These are phyloP conservation scores for Empidonax alnorum DNA, from an alignment of 2,113 vertebrate species.

Conservation along the genomic window DNA sequence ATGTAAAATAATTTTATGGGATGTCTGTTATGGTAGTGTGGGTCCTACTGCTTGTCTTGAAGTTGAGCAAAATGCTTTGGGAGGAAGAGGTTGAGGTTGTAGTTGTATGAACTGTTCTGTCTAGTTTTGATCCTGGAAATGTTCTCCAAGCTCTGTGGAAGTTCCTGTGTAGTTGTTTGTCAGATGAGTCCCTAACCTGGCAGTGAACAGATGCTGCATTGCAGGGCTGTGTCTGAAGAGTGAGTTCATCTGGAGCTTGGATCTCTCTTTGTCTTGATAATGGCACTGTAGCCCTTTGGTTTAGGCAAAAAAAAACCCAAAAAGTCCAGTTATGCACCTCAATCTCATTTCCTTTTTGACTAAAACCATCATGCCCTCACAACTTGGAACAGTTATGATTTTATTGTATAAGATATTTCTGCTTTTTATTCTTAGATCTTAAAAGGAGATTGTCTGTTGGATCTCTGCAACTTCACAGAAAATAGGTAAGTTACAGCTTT, in stretches of 20 bases:
- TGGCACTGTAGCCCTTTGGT: not conserved
- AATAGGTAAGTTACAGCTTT: constrained; percentile 85
- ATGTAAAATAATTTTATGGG: not conserved
- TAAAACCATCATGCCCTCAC: not conserved
- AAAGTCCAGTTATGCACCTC: not conserved
- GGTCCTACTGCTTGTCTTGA: not conserved
- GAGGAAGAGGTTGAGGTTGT: not conserved
- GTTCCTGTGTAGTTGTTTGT: not conserved
- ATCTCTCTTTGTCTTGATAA: not conserved
- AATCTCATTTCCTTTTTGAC: not conserved
- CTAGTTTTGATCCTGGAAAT: not conserved
- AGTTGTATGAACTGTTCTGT: not conserved
- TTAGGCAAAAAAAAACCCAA: not conserved
- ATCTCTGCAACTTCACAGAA: constrained; percentile 89
- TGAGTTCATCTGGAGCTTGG: not conserved
- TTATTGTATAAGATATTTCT: not conserved
- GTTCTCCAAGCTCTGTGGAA: not conserved
- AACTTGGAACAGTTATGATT: not conserved
- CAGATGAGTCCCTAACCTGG: not conserved
- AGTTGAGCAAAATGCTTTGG: not conserved
- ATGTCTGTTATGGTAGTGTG: fast-evolving
- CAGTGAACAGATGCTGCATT: not conserved
- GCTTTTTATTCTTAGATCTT: constrained; percentile 82
- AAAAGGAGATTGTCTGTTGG: constrained; percentile 88
- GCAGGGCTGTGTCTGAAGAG: not conserved